Conservation (phyloP, 2,113 vertebrate genomes). For the Elephas maximus region DNA sequence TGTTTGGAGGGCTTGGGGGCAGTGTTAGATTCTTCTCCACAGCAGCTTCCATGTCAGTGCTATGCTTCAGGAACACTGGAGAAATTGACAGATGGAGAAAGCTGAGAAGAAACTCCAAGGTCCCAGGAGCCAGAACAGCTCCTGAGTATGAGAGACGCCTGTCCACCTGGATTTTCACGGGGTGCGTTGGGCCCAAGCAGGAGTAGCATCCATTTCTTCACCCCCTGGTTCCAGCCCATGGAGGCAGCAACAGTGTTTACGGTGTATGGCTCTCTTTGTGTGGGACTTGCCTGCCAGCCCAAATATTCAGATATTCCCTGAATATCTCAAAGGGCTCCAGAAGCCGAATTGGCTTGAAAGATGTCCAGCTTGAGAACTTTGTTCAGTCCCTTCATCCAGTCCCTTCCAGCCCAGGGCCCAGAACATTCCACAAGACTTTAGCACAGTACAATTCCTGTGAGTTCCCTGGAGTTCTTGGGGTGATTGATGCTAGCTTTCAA, state of each 20-base stretch:
- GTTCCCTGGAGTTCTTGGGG: not conserved
- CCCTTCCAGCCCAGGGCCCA: not conserved
- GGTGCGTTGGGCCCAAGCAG: too few species aligned
- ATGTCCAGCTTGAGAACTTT: not conserved
- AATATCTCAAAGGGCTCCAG: not conserved
- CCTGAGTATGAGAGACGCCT: too few species aligned
- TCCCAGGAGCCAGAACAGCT: not conserved
- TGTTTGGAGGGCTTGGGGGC: not conserved
- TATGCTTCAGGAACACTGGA: not conserved
- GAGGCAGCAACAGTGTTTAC: not conserved
- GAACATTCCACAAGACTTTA: not conserved
- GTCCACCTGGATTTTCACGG: not conserved
- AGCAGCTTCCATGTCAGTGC: not conserved
- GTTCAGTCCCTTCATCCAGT: not conserved
- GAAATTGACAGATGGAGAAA: not conserved
- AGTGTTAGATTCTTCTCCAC: not conserved
- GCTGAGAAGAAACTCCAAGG: not conserved
- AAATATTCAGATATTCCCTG: not conserved
- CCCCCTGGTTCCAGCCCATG: rapidly evolving
- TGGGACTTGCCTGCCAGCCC: not conserved
- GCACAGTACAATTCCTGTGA: not conserved
- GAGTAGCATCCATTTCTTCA: not conserved
- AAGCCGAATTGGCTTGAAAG: not conserved
- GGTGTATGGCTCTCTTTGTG: not conserved
- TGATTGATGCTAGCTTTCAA: not conserved